phyloP scores from a whole-genome alignment of 2,113 vertebrate genomes.

The Sarotherodon lohbergeri region DNA sequence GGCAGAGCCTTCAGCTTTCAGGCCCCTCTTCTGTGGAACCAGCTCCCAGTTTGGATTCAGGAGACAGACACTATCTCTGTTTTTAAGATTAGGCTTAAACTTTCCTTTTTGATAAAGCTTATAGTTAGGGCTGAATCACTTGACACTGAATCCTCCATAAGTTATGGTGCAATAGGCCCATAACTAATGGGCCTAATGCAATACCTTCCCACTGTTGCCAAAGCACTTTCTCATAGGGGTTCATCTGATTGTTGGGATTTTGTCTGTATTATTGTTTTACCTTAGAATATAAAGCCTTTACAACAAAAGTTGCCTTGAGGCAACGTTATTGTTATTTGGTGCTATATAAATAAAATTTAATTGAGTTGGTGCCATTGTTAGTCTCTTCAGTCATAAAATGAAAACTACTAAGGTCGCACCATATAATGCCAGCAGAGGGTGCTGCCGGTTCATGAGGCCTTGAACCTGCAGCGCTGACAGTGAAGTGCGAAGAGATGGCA shows the following conservation, averaged over 20 bases:
- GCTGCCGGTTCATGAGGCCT: neutral
- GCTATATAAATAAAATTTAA: neutral
- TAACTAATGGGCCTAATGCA: fast-evolving
- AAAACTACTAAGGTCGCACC: neutral
- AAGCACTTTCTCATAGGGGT: neutral
- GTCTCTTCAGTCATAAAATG: neutral
- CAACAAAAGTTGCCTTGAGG: neutral
- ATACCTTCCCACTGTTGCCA: neutral
- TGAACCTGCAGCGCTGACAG: neutral
- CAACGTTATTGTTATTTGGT: fast-evolving
- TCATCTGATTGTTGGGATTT: neutral
- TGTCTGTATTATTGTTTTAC: neutral
- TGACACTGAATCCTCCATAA: neutral
- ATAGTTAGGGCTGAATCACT: neutral
- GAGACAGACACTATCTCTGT: neutral
- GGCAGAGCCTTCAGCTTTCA: neutral
- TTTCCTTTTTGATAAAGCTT: neutral
- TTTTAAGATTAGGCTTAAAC: neutral
- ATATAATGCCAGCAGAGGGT: conserved; percentile 36
- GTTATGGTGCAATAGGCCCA: neutral
- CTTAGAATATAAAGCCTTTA: neutral
- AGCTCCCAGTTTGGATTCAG: neutral
- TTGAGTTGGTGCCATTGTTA: neutral
- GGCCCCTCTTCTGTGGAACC: neutral
- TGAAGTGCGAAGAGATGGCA: neutral